Evolutionary conservation across 2,113 vertebrate genomes (phyloP).

Genomic region (Periophthalmodon schlosseri): DNA sequence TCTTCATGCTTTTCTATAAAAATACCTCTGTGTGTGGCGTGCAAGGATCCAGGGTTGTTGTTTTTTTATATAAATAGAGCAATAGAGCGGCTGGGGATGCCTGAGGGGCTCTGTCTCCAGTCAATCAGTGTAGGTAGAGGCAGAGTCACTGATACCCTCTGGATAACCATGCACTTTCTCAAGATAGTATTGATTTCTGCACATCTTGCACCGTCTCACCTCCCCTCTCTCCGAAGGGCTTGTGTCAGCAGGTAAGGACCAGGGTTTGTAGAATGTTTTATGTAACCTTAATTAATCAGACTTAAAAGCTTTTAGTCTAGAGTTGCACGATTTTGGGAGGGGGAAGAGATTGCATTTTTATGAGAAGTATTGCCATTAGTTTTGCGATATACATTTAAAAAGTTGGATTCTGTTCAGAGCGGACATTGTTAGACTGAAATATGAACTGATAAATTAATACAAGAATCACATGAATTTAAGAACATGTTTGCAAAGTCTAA

Average conservation of each 20-base stretch:
- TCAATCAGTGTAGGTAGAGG: conserved; percentile 42
- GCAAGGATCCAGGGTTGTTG: conserved; percentile 10
- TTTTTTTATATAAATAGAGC: conserved; percentile 28
- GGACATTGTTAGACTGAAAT: no score
- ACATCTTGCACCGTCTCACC: conserved; percentile 26
- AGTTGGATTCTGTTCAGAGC: no score
- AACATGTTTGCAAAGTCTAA: no score
- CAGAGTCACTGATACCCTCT: conserved; percentile 41
- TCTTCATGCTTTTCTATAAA: conserved; percentile 24
- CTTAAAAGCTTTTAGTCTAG: conserved; percentile 11
- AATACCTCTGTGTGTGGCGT: neutral
- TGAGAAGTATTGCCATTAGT: no score
- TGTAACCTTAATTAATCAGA: conserved; percentile 41
- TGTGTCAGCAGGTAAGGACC: conserved; percentile 53
- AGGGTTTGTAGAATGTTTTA: conserved; percentile 29
- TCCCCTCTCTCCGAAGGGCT: conserved; percentile 49
- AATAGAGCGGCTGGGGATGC: conserved; percentile 25
- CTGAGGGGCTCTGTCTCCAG: conserved; percentile 47
- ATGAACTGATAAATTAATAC: no score
- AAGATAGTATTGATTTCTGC: conserved; percentile 51
- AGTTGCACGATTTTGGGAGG: no score
- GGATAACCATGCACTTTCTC: conserved; percentile 43
- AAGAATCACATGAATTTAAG: no score
- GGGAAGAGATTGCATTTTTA: neutral
- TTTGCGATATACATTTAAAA: no score